These are phyloP conservation scores for Diadema setosum DNA, from an alignment of 35 echinoderm and acorn worm genomes.

Conservation along the genomic window DNA sequence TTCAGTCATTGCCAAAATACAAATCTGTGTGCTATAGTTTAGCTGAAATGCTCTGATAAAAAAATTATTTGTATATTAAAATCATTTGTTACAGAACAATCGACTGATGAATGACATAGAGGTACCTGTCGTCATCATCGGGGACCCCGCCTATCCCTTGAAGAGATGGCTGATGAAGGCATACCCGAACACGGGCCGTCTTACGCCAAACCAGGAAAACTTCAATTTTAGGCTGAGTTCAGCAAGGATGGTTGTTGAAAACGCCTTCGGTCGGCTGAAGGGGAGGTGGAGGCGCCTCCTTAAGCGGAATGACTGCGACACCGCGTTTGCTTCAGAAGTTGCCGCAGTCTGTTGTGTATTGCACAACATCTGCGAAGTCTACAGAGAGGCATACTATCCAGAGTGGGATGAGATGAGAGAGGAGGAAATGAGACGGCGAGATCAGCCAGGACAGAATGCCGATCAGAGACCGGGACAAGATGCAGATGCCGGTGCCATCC, in stretches of 20 bases:
- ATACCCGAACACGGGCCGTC: neutral
- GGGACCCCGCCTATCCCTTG: conserved; percentile 66
- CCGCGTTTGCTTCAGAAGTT: neutral
- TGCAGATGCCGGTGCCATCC: too few relatives aligned
- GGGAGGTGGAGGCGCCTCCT: neutral
- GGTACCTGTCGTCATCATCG: conserved; percentile 5
- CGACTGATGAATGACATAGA: conserved; percentile 24
- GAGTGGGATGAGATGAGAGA: neutral
- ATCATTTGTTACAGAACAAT: conserved; percentile 20
- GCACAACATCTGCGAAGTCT: neutral
- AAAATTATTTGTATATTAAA: too few relatives aligned
- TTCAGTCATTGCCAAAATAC: neutral
- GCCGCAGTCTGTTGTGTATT: neutral
- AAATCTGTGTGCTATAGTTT: neutral
- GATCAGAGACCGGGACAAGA: too few relatives aligned
- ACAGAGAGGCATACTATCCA: neutral
- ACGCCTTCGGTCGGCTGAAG: neutral
- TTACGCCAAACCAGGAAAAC: neutral
- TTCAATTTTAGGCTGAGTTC: neutral
- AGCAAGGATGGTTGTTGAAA: too few relatives aligned
- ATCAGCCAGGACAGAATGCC: too few relatives aligned
- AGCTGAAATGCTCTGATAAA: too few relatives aligned
- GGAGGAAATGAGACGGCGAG: too few relatives aligned
- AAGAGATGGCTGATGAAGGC: conserved; percentile 58
- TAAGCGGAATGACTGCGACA: neutral